Percentiles rank a stretch among this genome's conserved stretches.
These are phyloP conservation scores for Esperia sulphurella DNA, from an alignment of 2,888 invertebrate genomes.

Conservation along the genomic window DNA sequence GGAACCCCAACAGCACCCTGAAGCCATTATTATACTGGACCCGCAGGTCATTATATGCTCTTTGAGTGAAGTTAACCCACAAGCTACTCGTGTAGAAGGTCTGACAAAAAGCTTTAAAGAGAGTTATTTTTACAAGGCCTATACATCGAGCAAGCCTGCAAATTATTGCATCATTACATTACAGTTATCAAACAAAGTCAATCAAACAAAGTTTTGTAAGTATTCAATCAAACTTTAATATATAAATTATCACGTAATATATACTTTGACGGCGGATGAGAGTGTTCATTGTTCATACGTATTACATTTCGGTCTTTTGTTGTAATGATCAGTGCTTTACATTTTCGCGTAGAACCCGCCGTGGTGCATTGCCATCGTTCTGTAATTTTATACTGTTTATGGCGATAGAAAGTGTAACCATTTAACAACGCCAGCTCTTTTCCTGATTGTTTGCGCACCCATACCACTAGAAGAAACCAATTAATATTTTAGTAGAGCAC, in stretches of 20 bases:
- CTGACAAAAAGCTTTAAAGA: too few relatives aligned
- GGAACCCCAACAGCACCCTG: too few relatives aligned
- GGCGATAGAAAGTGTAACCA: slow-evolving; percentile 30
- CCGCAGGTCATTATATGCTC: too few relatives aligned
- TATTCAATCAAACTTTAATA: slow-evolving; percentile 11
- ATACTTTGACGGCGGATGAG: slow-evolving; percentile 21
- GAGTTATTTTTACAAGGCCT: too few relatives aligned
- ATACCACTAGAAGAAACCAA: background rate
- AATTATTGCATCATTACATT: too few relatives aligned
- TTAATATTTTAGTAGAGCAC: too few relatives aligned
- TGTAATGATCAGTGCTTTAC: slow-evolving; percentile 8
- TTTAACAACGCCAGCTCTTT: slow-evolving; percentile 20
- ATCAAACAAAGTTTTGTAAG: too few relatives aligned
- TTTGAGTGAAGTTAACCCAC: too few relatives aligned
- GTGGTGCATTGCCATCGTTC: slow-evolving; percentile 6
- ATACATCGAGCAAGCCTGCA: too few relatives aligned
- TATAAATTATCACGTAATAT: slow-evolving; percentile 18
- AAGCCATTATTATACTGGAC: too few relatives aligned
- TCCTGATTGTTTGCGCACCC: slow-evolving; percentile 22
- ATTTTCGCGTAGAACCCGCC: background rate
- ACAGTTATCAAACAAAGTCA: too few relatives aligned
- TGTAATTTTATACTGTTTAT: background rate
- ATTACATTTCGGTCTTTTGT: slow-evolving; percentile 8
- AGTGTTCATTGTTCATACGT: slow-evolving; percentile 13
- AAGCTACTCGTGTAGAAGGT: too few relatives aligned